phyloP scores from a whole-genome alignment of 2,797 vertebrate genomes.

The Ara ararauna region DNA sequence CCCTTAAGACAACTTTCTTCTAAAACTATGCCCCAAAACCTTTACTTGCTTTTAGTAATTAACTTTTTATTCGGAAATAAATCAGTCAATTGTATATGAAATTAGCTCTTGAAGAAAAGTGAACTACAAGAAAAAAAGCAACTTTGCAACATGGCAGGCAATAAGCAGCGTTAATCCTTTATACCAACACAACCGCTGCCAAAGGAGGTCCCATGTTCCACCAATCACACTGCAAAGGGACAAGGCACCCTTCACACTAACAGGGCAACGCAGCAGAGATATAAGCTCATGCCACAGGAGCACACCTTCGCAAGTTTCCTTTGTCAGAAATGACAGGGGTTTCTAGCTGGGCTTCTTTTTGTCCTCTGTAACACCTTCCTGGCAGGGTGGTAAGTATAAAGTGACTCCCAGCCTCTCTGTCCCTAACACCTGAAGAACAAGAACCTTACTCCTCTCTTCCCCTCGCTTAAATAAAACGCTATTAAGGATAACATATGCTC shows the following conservation, averaged over 20 bases:
- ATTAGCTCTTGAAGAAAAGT: neutral
- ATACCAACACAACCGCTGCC: neutral
- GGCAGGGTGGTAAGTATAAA: neutral
- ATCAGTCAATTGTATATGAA: fast-evolving
- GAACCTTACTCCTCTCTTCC: neutral
- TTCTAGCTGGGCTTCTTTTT: neutral
- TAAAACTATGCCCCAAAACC: neutral
- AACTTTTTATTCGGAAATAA: neutral
- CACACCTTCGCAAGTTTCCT: neutral
- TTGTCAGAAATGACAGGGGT: neutral
- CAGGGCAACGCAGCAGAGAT: neutral
- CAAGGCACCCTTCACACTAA: neutral
- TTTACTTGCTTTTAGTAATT: neutral
- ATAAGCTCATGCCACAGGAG: neutral
- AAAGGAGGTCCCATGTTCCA: neutral
- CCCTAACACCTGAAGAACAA: neutral
- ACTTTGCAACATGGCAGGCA: fast-evolving
- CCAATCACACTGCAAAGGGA: neutral
- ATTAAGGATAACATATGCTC: neutral
- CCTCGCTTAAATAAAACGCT: neutral
- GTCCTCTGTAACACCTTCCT: fast-evolving
- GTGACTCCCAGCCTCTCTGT: neutral
- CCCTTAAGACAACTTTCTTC: neutral
- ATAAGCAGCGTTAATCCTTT: neutral
- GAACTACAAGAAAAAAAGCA: neutral